Percentiles rank a stretch among this genome's conserved stretches.
Evolutionary conservation across 2,888 invertebrate species (phyloP).

Genomic region (Matsumyia berberina): DNA sequence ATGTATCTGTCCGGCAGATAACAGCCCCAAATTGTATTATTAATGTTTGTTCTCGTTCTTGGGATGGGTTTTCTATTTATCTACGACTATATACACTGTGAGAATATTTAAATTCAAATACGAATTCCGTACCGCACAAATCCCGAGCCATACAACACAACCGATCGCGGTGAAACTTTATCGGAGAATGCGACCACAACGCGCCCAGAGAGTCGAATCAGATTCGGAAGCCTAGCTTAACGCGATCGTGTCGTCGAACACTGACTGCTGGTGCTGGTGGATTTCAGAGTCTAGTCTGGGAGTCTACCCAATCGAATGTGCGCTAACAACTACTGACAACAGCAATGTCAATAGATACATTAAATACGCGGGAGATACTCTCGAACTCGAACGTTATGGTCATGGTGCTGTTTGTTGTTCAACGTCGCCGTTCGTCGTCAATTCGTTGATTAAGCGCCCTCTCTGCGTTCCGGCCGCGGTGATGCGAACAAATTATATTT

Average conservation of each 20-base stretch:
- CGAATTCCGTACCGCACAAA: conserved; percentile 29
- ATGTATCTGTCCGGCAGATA: conserved; percentile 39
- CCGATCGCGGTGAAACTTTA: conserved; percentile 66
- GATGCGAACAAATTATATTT: conserved; percentile 61
- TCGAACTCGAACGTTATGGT: conserved; percentile 11
- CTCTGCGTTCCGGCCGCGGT: conserved; percentile 43
- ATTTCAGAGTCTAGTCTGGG: conserved; percentile 41
- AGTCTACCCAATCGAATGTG: conserved; percentile 41
- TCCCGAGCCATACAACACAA: conserved; percentile 41
- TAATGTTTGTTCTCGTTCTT: conserved; percentile 8
- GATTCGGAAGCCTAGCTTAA: conserved; percentile 46
- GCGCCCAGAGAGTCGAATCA: conserved; percentile 22
- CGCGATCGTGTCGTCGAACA: conserved; percentile 40
- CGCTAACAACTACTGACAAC: conserved; percentile 18
- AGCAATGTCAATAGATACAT: conserved; percentile 61
- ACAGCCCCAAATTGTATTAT: conserved; percentile 20
- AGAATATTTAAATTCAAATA: conserved; percentile 23
- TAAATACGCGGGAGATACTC: conserved; percentile 29
- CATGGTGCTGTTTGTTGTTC: conserved; percentile 33
- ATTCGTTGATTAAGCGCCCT: conserved; percentile 69
- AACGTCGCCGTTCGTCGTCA: conserved; percentile 46
- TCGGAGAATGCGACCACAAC: conserved; percentile 46
- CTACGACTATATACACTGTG: conserved; percentile 1
- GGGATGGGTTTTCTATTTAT: conserved; percentile 1
- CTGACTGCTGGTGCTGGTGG: conserved; percentile 49